Conservation (phyloP, 2,113 vertebrate genomes). For the Erpornis zantholeuca region DNA sequence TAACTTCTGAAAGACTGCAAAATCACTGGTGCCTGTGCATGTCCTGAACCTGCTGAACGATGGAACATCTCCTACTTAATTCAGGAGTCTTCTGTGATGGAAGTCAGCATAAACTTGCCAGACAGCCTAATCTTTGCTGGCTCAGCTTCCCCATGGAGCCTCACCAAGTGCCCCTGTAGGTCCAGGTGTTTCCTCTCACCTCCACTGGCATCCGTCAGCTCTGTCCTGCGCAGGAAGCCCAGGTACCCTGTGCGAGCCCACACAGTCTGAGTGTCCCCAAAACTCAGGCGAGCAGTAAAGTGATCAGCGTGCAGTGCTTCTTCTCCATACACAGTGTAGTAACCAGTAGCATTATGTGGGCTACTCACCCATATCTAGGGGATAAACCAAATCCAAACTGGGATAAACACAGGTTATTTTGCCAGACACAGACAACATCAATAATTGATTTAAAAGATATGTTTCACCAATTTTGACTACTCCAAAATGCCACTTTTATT, state of each 20-base stretch:
- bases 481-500: background rate
- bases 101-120: background rate
- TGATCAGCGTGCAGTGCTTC: slow-evolving; percentile 93
- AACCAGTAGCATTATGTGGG: slow-evolving; percentile 92
- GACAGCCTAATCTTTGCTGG: background rate
- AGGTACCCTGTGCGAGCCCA: slow-evolving; percentile 96
- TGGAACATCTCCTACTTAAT: background rate
- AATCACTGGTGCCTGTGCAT: background rate
- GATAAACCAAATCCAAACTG: background rate
- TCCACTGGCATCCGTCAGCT: slow-evolving; percentile 93
- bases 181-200: slow-evolving; percentile 69
- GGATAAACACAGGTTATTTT: background rate
- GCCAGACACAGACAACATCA: background rate
- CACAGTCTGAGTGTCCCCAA: slow-evolving; percentile 91
- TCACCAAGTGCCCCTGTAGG: too few relatives aligned
- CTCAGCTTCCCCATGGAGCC: background rate
- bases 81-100: background rate
- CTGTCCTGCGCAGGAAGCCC: slow-evolving; percentile 92
- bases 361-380: slow-evolving; percentile 93
- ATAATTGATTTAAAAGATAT: background rate
- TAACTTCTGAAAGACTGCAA: background rate
- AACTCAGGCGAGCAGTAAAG: slow-evolving; percentile 91
- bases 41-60: background rate
- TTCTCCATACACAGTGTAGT: slow-evolving; percentile 93
- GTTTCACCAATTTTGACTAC: background rate